Base-by-base conservation (phyloP, 2,888 invertebrate genomes). In the Lapara coniferarum region DNA sequence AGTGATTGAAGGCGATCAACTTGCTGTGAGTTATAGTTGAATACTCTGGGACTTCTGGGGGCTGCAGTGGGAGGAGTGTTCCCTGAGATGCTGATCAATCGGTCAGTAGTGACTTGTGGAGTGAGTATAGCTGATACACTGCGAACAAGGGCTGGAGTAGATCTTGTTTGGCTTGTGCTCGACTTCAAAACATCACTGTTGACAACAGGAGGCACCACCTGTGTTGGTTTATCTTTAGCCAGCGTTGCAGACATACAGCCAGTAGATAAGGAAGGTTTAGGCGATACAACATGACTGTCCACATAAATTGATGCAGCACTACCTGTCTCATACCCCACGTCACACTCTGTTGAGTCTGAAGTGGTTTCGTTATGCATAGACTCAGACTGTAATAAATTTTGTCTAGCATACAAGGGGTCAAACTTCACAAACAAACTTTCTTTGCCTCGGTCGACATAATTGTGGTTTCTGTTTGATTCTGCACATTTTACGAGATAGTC, bases 381-480 rank as follows among this genome's bases (percentile, higher is more conserved):
- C 69, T 74, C 78, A 6, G 78, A 71, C 66, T 78, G 78, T 63
- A 82, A 81, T 44, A 80, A 74, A 69, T 83, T 85, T 63, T 85
- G 82, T 59, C 81, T 81, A 10, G 92, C 87, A 79, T 92, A 92
- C 44, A 95, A 78, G 3, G 95, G 95, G 81, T 95, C 95, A 78
- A 95, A 95, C 76, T 95, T 96, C 12, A 96, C 95, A 87, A 95
- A 96, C 66, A 96, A 89, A 69, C 96, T 96, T 81, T 96, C 95
- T 71, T 95, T 95, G 71, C 91, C 85, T 70, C 89, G 84, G 77
- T 92, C 92, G 71, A 90, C 81, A 51, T 82, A 77, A 67, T 78
- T 89, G 52, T 84, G 82, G 70, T 89, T 85, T 25, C 85, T 80
- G 78, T 89, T 86, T 7, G 93, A 87, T 80, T 91, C 87, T 6